Conservation (phyloP, 2,888 invertebrate species). For the Pyrrhopygopsis socrates region DNA sequence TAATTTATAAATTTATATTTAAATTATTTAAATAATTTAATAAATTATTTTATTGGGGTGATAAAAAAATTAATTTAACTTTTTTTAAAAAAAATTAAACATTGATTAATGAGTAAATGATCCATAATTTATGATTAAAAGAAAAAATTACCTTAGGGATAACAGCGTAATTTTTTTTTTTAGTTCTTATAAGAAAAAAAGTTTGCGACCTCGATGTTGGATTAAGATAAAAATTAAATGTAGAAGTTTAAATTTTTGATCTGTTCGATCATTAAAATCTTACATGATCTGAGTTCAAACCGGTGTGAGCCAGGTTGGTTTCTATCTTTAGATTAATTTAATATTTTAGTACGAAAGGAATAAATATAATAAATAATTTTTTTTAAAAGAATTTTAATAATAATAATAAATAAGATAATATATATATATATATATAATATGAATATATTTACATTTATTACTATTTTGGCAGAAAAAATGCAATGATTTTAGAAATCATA, state of each 20-base stretch:
- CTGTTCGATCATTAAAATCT: conserved; percentile 98
- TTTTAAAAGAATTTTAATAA: conserved; percentile 90
- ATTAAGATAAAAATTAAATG: conserved; percentile 97
- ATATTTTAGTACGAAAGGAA: conserved; percentile 98
- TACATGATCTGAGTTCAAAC: conserved; percentile 99
- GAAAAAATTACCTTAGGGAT: conserved; percentile 98
- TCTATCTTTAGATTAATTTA: conserved; percentile 96
- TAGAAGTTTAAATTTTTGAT: conserved; percentile 96
- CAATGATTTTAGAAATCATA: conserved; percentile 97
- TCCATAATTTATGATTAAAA: conserved; percentile 96
- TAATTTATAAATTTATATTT: conserved; percentile 90
- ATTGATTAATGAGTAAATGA: conserved; percentile 93
- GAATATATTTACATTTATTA: too few relatives aligned
- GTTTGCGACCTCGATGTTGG: conserved; percentile 99
- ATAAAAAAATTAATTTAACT: conserved; percentile 95
- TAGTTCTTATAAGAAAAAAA: conserved; percentile 97
- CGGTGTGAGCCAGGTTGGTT: conserved; percentile 98
- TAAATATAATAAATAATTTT: conserved; percentile 95
- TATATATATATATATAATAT: conserved; percentile 62
- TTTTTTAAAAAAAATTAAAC: conserved; percentile 91
- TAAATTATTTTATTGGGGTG: conserved; percentile 96
- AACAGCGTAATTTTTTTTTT: conserved; percentile 98
- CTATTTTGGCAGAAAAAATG: conserved; percentile 97
- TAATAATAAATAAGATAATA: conserved; percentile 66
- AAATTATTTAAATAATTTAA: conserved; percentile 88